Conservation (phyloP, 2,113 vertebrate genomes). For the Motacilla tschutschensis region DNA sequence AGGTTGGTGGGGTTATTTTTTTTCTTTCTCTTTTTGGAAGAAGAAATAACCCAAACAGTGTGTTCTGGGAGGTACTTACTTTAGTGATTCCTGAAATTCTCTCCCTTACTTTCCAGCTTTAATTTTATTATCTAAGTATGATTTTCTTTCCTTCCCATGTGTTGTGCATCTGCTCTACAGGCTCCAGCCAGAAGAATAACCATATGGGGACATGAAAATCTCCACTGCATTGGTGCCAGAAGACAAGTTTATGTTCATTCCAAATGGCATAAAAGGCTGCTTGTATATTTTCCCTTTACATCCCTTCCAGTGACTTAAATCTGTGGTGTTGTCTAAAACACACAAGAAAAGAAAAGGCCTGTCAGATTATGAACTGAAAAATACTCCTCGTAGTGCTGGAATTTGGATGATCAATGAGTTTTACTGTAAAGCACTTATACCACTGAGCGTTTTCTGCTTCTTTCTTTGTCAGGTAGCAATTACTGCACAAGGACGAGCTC, state of each 20-base stretch:
- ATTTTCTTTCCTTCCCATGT: slow-evolving; percentile 51
- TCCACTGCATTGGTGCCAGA: slow-evolving; percentile 39
- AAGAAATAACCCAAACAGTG: background rate
- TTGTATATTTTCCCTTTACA: slow-evolving; percentile 28
- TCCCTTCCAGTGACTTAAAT: background rate
- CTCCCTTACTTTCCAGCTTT: slow-evolving; percentile 20
- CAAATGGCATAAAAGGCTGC: slow-evolving; percentile 45
- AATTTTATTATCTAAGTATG: slow-evolving; percentile 21
- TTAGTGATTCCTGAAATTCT: slow-evolving; percentile 30
- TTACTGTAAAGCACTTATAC: background rate
- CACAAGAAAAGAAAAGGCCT: background rate
- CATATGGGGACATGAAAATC: slow-evolving; percentile 62
- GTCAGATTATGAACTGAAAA: background rate
- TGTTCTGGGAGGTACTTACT: background rate
- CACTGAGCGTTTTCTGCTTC: background rate
- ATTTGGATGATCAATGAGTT: background rate
- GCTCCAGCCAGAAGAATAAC: slow-evolving; percentile 50
- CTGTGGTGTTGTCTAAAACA: slow-evolving; percentile 1
- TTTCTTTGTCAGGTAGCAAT: background rate
- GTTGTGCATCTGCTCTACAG: slow-evolving; percentile 46
- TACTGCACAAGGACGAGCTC: background rate
- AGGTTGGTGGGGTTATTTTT: background rate
- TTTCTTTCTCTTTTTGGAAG: slow-evolving; percentile 1
- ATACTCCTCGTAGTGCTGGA: background rate
- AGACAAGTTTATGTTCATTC: slow-evolving; percentile 56